Conservation (phyloP, 2,113 vertebrate species). For the Cyanoliseus patagonus region DNA sequence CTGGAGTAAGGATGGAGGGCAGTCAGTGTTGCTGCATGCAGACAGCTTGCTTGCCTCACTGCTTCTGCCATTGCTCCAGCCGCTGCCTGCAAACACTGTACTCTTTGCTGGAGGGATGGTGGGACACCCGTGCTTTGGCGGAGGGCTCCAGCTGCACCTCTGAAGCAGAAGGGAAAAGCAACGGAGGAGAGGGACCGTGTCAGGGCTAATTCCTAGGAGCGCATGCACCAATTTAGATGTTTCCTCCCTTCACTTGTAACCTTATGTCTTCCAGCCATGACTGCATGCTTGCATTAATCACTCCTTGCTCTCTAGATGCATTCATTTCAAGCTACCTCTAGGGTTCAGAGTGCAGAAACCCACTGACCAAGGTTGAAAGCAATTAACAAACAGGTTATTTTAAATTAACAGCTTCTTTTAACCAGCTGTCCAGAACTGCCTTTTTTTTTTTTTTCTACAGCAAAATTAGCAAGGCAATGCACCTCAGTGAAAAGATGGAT, state of each 20-base stretch:
- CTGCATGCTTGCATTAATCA: conserved; percentile 81
- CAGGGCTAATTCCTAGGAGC: conserved; percentile 59
- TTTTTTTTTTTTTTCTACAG: not conserved
- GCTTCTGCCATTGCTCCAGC: not conserved
- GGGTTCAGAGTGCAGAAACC: conserved; percentile 71
- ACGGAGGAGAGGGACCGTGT: not conserved
- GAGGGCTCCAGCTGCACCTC: conserved; percentile 66
- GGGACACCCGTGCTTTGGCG: conserved; percentile 77
- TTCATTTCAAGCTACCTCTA: conserved; percentile 74
- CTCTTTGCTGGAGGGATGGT: conserved; percentile 56
- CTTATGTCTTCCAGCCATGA: conserved; percentile 76
- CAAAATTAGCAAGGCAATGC: not conserved
- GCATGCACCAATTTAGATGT: conserved; percentile 1
- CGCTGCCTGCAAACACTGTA: conserved; percentile 23
- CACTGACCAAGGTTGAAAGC: conserved; percentile 78
- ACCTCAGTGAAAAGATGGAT: not conserved
- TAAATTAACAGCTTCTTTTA: conserved; percentile 73
- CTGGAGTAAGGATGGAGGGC: conserved; percentile 42
- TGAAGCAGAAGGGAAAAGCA: conserved; percentile 61
- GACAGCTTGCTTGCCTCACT: not conserved
- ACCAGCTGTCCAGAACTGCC: conserved; percentile 42
- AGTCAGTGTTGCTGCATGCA: not conserved
- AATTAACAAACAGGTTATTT: conserved; percentile 82
- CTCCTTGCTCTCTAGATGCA: conserved; percentile 66
- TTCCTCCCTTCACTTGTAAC: conserved; percentile 49